Base-by-base conservation (phyloP, 2,888 invertebrate genomes). In the Aporophyla lueneburgensis region DNA sequence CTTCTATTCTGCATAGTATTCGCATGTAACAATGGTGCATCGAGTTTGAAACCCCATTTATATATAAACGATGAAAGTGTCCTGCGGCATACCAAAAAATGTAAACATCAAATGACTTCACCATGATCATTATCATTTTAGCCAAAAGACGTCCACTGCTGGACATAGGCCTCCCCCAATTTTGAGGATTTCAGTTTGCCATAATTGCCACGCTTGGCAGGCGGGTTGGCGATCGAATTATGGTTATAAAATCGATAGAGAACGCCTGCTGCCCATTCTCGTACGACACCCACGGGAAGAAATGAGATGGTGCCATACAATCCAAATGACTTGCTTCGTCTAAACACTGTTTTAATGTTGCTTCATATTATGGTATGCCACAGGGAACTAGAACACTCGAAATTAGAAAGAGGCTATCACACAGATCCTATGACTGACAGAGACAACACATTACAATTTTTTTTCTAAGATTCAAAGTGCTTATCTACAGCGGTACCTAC, bases 401-500 rank as follows among this genome's bases (percentile, higher is more conserved):
- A 10, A 33, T 6, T 54, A 54, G 16, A 67, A 40, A 67, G 33
- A 67, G 12, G n/a, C 6, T 16, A 16, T 6, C 10, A n/a, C 33
- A 40, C n/a, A 10, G 6, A 2, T 40, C n/a, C 19, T 53, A 53
- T 56, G 56, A 56, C 16, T n/a, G 3, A 40, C 6, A 40, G n/a
- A 56, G 67, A 56, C n/a, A 4, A n/a, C 24, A 43, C 33, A 33
- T 14, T 53, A 63, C 21, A 21, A 62, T 43, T 53, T 6, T 21
- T 63, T 54, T 56, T 70, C 53, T 54, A 61, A 54, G 51, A 70
- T 54, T 54, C 14, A 14, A 33, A 24, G 46, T 53, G 77, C 78
- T 78, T 79, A 72, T 58, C 63, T 46, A 49, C 27, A 56, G n/a
- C 14, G 46, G 56, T 58, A 61, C 46, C 6, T 12, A 61, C 33